Evolutionary conservation across 2,113 vertebrate species (phyloP).

Genomic region (Suncus etruscus): DNA sequence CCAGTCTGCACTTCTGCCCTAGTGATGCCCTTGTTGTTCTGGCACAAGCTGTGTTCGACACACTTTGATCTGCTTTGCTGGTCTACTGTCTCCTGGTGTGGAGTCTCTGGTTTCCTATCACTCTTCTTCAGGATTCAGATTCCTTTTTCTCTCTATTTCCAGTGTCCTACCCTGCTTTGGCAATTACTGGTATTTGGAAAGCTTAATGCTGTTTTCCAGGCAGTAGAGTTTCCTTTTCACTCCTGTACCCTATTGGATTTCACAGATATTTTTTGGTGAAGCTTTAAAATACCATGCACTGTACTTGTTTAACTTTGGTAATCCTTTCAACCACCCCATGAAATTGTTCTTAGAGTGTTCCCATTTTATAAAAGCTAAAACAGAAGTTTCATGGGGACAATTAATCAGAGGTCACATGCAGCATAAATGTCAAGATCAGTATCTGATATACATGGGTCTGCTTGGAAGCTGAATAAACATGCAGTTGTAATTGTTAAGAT

Average conservation of each 20-base stretch:
- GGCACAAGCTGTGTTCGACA: neutral
- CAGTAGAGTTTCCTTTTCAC: conserved; percentile 70
- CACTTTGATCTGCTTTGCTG: conserved; percentile 69
- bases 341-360: neutral
- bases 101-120: conserved; percentile 79
- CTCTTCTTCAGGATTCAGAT: conserved; percentile 78
- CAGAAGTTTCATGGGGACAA: neutral
- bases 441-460: neutral
- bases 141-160: conserved; percentile 80
- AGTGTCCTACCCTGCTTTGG: conserved; percentile 77
- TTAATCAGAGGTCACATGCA: neutral
- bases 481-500: neutral
- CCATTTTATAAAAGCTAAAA: conserved; percentile 35
- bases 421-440: neutral
- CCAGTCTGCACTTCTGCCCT: neutral
- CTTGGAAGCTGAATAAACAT: neutral
- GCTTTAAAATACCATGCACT: conserved; percentile 26
- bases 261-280: conserved; percentile 69
- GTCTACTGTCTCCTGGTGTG: conserved; percentile 72
- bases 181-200: conserved; percentile 74
- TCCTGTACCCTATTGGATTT: conserved; percentile 73
- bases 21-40: neutral
- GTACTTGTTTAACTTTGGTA: conserved; percentile 38
- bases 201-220: conserved; percentile 71
- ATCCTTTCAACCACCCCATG: conserved; percentile 17